Base-by-base conservation (phyloP, 2,888 invertebrate genomes). In the Leucophora obtusa region DNA sequence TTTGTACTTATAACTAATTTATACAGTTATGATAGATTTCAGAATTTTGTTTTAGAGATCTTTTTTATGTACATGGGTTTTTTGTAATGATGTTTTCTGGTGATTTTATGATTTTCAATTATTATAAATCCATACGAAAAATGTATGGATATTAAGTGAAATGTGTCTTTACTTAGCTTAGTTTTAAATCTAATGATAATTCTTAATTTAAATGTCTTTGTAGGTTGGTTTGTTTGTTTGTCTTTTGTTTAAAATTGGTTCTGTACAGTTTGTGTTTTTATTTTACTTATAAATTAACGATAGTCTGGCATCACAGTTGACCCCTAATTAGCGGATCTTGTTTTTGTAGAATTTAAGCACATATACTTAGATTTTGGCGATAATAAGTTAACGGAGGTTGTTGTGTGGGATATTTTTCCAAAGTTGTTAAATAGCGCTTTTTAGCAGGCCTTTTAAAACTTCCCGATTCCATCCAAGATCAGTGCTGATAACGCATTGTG, bases 401-500 rank as follows among this genome's bases (percentile, higher is more conserved):
- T 47, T 51, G 71, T 73, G 38, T 33, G 58, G 78, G 74, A 71
- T 68, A 75, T 47, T 63, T 78, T 15, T 79, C 79, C 38, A 51
- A 35, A 18, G 66, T 71, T n/a, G 56, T 53, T 66, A 69, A 60
- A 66, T 75, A 71, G 62, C 76, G 81, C 17, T 60, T 65, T 51
- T 62, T 78, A 8, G 75, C 65, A 6, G 77, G 73, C 21, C 68
- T 77, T 69, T 74, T 78, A 56, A 78, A 72, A 73, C 79, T 83
- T 58, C 79, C 83, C 69, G 69, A 38, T 33, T 86, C 84, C 74
- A 84, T 83, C 84, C 85, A 83, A 83, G 86, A 88, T 88, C 88
- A 89, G 86, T 88, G 88, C 47, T 86, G 87, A 84, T 88, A 87
- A 11, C 89, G 86, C 87, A 89, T 76, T 9, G 89, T 88, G 75